A percentile compares a stretch with the other conserved stretches of the same genome.
These are phyloP conservation scores for Cerceris ruficornis DNA, from an alignment of 2,888 invertebrate genomes.

Conservation along the genomic window DNA sequence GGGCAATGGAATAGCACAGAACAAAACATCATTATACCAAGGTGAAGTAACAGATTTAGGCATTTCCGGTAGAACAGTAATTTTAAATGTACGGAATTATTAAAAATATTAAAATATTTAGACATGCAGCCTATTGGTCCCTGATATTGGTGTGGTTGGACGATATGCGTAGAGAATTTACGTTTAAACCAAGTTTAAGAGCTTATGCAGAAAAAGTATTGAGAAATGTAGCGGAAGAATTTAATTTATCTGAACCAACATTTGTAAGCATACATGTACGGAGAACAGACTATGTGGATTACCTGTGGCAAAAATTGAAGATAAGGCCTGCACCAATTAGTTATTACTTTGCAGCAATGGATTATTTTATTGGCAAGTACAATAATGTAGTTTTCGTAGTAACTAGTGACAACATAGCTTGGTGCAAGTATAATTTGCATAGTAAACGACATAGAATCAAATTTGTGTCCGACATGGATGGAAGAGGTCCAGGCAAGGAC, in stretches of 20 bases:
- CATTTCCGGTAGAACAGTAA: background rate
- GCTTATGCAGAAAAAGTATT: conserved; percentile 82
- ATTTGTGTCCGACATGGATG: conserved; percentile 76
- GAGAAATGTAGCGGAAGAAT: conserved; percentile 72
- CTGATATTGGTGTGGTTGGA: conserved; percentile 84
- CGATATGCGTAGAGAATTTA: conserved; percentile 84
- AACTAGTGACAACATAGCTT: conserved; percentile 80
- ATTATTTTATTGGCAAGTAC: conserved; percentile 79
- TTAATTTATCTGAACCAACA: conserved; percentile 74
- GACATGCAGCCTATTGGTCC: conserved; percentile 83
- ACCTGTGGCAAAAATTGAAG: conserved; percentile 83
- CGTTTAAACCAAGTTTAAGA: conserved; percentile 82
- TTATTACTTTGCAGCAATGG: conserved; percentile 80
- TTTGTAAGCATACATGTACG: conserved; percentile 84
- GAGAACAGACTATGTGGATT: conserved; percentile 84
- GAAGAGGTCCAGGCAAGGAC: conserved; percentile 78
- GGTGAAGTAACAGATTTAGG: conserved; percentile 61
- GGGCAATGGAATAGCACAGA: conserved; percentile 84
- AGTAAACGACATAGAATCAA: conserved; percentile 71
- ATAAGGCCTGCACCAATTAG: conserved; percentile 78
- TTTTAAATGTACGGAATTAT: background rate
- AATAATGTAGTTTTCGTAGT: conserved; percentile 79
- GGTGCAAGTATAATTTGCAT: conserved; percentile 80
- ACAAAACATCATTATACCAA: conserved; percentile 84
- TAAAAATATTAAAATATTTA: conserved; percentile 40